These are phyloP conservation scores for Campaea margaritaria DNA, from an alignment of 2,888 invertebrate species.

Conservation along the genomic window DNA sequence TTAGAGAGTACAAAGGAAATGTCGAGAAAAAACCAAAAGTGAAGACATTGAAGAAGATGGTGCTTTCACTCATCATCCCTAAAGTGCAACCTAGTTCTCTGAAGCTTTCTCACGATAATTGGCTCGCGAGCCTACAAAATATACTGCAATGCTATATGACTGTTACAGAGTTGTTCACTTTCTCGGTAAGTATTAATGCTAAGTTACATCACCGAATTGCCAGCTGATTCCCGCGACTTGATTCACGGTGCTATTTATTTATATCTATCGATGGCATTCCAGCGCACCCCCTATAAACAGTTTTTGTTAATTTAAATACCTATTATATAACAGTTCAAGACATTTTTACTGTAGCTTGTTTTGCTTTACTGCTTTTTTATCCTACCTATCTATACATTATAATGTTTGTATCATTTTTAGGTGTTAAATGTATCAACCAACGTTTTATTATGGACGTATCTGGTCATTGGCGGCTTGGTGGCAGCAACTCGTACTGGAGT, in stretches of 20 bases:
- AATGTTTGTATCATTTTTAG: constrained; percentile 41
- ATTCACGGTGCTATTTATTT: no score
- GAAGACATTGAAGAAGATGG: constrained; percentile 10
- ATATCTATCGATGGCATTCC: no score
- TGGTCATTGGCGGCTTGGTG: constrained; percentile 46
- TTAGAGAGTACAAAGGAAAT: constrained; percentile 11
- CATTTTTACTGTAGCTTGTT: no score
- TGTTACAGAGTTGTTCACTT: constrained; percentile 45
- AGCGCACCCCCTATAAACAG: no score
- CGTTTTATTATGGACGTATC: constrained; percentile 50
- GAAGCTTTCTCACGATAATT: constrained; percentile 28
- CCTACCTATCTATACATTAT: background rate
- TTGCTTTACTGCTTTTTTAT: no score
- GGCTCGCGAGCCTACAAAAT: constrained; percentile 44
- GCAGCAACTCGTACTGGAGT: constrained; percentile 46
- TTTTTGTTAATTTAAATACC: no score
- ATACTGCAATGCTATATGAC: constrained; percentile 47
- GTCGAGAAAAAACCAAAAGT: constrained; percentile 7
- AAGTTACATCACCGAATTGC: no score
- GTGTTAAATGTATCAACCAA: constrained; percentile 45
- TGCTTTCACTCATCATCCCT: constrained; percentile 20
- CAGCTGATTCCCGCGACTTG: no score
- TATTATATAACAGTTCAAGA: no score
- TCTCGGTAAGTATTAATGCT: constrained; percentile 45
- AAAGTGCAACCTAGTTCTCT: constrained; percentile 9